A percentile compares a stretch with the other conserved stretches of the same genome.
Conservation (phyloP, 2,113 vertebrate genomes). For the Sciurus niger region DNA sequence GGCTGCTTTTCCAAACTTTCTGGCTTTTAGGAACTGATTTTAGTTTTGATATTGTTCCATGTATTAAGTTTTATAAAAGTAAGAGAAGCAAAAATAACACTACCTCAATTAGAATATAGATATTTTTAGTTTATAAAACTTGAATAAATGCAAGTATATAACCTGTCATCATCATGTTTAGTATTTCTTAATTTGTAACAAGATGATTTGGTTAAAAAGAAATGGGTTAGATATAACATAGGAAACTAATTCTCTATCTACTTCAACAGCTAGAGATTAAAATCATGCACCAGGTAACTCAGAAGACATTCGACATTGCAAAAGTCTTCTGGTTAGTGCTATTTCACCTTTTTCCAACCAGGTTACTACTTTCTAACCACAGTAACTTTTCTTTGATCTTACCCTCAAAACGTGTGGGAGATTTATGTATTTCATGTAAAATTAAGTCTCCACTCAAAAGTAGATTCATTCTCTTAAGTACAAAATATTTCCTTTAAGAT, state of each 20-base stretch:
- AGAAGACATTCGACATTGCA: not conserved
- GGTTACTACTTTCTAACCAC: not conserved
- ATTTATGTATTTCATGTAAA: conserved; percentile 4
- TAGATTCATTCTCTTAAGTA: not conserved
- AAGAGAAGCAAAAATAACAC: not conserved
- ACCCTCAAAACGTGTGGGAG: not conserved
- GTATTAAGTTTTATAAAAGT: not conserved
- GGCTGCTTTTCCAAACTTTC: not conserved
- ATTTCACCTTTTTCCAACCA: not conserved
- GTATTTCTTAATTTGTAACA: conserved; percentile 31
- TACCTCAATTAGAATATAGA: conserved; percentile 19
- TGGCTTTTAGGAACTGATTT: not conserved
- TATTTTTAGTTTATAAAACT: conserved; percentile 23
- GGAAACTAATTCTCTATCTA: not conserved
- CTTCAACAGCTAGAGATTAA: not conserved
- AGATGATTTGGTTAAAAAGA: conserved; percentile 36
- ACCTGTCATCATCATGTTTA: not conserved
- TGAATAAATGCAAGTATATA: not conserved
- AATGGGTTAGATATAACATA: not conserved
- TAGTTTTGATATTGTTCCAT: not conserved
- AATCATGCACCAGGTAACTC: not conserved
- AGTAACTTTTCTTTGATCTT: conserved; percentile 17
- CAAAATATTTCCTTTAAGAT: not conserved
- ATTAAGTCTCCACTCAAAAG: not conserved
- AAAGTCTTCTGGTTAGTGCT: not conserved